phyloP scores from a whole-genome alignment of 2,888 invertebrate genomes.

The Orchesellides sinensis region DNA sequence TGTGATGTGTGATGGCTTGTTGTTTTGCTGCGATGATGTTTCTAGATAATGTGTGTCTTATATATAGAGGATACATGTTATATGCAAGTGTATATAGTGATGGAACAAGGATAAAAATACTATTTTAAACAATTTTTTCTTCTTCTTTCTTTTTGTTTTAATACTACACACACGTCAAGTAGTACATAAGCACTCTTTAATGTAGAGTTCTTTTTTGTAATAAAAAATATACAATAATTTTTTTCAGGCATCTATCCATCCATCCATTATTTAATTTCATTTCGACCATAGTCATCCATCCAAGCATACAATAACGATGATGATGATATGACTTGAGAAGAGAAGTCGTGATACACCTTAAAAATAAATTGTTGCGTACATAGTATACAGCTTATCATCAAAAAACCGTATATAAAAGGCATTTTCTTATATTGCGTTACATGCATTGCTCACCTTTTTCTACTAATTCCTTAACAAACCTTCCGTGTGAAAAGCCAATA shows the following conservation, averaged over 20 bases:
- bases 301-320: neutral
- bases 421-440: conserved; percentile 3
- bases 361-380: neutral
- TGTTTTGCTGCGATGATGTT: conserved; percentile 9
- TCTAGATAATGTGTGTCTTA: neutral
- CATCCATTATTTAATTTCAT: conserved; percentile 18
- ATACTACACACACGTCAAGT: too few relatives aligned
- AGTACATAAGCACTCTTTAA: too few relatives aligned
- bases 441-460: neutral
- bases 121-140: conserved; percentile 19
- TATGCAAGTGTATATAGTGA: too few relatives aligned
- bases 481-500: conserved; percentile 22
- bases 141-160: conserved; percentile 11
- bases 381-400: too few relatives aligned
- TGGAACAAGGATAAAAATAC: conserved; percentile 30
- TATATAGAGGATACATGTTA: too few relatives aligned
- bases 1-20: conserved; percentile 1
- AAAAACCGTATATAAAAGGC: too few relatives aligned
- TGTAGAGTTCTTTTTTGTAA: too few relatives aligned
- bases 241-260: neutral
- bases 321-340: conserved; percentile 6
- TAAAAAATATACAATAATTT: too few relatives aligned
- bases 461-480: neutral
- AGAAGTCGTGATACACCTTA: conserved; percentile 29
- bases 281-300: conserved; percentile 4